Evolutionary conservation across 2,113 vertebrate species (phyloP).

Genomic region (Junco hyemalis): DNA sequence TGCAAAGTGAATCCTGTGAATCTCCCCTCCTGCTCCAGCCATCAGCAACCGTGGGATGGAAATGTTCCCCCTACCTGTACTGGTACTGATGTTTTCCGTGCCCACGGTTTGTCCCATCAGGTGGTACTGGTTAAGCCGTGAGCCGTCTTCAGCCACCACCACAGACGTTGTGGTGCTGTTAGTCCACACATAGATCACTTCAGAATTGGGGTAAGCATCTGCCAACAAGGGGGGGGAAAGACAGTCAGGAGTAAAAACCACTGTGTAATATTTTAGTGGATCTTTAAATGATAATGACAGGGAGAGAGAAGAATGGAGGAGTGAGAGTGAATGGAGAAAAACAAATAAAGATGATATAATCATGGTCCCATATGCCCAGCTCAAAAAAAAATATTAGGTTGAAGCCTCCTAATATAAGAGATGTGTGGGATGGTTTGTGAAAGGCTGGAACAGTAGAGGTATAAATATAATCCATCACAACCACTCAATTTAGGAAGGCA

Average conservation of each 20-base stretch:
- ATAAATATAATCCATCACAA: not conserved
- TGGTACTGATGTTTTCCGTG: constrained; percentile 92
- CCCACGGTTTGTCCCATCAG: constrained; percentile 91
- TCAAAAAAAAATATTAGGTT: constrained; percentile 30
- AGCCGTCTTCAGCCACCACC: constrained; percentile 94
- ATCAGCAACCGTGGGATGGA: not conserved
- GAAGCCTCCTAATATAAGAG: not conserved
- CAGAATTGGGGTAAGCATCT: constrained; percentile 96
- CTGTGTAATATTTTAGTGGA: not conserved
- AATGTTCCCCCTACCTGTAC: constrained; percentile 81
- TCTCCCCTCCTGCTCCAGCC: not conserved
- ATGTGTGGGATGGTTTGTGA: not conserved
- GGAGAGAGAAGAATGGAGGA: constrained; percentile 11
- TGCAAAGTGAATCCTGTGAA: not conserved
- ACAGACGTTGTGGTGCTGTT: constrained; percentile 87
- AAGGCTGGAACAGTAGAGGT: not conserved
- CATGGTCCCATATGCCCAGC: constrained; percentile 7
- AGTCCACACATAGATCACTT: constrained; percentile 94
- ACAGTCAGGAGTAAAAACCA: not conserved
- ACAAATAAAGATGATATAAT: not conserved
- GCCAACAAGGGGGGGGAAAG: not conserved
- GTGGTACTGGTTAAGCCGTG: constrained; percentile 95
- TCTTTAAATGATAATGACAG: not conserved
- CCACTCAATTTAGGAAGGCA: not conserved
- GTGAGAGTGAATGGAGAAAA: constrained; percentile 19